phyloP scores from a whole-genome alignment of 1,140 invertebrate species.

The Lasioglossum albipes region DNA sequence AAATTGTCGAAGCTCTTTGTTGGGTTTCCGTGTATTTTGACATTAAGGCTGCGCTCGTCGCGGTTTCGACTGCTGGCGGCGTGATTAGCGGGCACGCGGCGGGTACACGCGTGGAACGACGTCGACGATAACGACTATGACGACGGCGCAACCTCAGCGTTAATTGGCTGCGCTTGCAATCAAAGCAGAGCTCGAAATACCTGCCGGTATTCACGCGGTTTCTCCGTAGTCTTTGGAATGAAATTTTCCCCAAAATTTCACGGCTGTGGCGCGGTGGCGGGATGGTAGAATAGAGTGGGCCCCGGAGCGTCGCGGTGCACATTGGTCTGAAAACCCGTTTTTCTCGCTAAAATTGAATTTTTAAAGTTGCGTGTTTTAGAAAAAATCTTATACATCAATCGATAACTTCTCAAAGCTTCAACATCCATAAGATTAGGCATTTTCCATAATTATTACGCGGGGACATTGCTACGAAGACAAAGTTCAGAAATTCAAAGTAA shows the following conservation, averaged over 20 bases:
- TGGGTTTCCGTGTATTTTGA: slow-evolving; percentile 7
- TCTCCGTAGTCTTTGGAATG: slow-evolving; percentile 26
- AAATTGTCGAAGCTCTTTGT: background rate
- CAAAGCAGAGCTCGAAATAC: slow-evolving; percentile 46
- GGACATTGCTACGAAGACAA: too few relatives aligned
- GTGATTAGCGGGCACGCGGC: slow-evolving; percentile 33
- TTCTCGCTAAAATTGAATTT: too few relatives aligned
- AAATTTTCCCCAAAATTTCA: slow-evolving; percentile 33
- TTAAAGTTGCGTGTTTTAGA: too few relatives aligned
- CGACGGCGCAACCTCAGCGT: slow-evolving; percentile 20
- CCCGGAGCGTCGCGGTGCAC: background rate
- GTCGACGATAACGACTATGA: slow-evolving; percentile 39
- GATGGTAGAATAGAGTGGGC: background rate
- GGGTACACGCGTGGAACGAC: slow-evolving; percentile 23
- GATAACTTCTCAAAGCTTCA: too few relatives aligned
- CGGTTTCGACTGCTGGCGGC: slow-evolving; percentile 12
- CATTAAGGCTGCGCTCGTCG: background rate
- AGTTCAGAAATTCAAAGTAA: too few relatives aligned
- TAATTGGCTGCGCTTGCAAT: slow-evolving; percentile 49
- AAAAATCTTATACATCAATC: too few relatives aligned
- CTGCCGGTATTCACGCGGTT: slow-evolving; percentile 38
- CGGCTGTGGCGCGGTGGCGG: slow-evolving; percentile 9
- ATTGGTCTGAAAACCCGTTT: too few relatives aligned
- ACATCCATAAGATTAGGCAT: too few relatives aligned
- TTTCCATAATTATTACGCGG: too few relatives aligned